phyloP scores from a whole-genome alignment of 2,888 invertebrate genomes.

The Drosophila buzzatii region DNA sequence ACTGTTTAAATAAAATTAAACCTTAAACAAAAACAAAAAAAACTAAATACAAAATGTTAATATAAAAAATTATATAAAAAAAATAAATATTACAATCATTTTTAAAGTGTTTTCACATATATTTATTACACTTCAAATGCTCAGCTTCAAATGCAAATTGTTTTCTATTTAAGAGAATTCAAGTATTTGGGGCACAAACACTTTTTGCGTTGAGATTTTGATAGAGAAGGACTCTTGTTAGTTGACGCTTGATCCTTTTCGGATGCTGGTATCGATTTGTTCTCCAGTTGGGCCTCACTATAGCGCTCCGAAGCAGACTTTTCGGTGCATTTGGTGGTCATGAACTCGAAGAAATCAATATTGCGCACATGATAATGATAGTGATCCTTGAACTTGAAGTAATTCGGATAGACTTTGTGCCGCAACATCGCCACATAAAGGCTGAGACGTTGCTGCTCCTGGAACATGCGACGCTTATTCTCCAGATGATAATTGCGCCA shows the following conservation, averaged over 20 bases:
- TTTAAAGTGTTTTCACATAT: neutral
- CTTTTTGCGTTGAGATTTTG: slow-evolving; percentile 39
- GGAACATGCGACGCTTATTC: slow-evolving; percentile 51
- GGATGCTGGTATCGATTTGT: neutral
- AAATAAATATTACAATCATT: neutral
- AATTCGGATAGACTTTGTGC: slow-evolving; percentile 77
- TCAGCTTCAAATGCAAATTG: neutral
- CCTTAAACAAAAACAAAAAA: neutral
- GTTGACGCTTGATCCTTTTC: slow-evolving; percentile 6
- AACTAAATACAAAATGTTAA: neutral
- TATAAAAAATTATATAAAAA: too few species aligned
- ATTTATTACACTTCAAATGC: slow-evolving; percentile 8
- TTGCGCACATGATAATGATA: slow-evolving; percentile 65
- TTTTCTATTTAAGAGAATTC: slow-evolving; percentile 25
- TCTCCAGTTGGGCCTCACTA: neutral
- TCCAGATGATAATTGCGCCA: slow-evolving; percentile 63
- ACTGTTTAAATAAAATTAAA: too few species aligned
- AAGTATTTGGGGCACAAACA: slow-evolving; percentile 64
- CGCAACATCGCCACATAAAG: slow-evolving; percentile 78
- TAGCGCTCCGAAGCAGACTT: slow-evolving; percentile 17
- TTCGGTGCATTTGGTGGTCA: slow-evolving; percentile 65
- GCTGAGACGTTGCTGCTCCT: slow-evolving; percentile 73
- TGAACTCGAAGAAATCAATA: slow-evolving; percentile 79
- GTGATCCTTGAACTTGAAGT: slow-evolving; percentile 65
- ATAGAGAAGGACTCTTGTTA: neutral